Evolutionary conservation across 2,888 invertebrate genomes (phyloP).

Genomic region (Amblyjoppa fuscipennis): DNA sequence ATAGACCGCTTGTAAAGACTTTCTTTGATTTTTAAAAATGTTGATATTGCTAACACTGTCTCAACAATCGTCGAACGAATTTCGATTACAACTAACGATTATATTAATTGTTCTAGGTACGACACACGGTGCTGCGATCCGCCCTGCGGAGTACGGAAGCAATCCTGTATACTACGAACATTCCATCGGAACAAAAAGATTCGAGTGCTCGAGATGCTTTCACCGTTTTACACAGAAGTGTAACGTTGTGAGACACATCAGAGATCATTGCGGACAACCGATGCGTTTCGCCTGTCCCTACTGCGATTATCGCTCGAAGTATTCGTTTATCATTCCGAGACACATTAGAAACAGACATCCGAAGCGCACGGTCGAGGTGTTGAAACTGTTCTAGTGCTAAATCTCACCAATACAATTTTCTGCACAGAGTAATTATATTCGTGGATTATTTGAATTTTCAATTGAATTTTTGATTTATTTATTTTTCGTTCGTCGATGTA

Average conservation of each 20-base stretch:
- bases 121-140: constrained; percentile 1
- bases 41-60: background rate
- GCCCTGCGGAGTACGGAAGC: constrained; percentile 12
- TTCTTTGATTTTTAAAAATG: no score
- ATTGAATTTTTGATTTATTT: no score
- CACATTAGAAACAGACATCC: constrained; percentile 78
- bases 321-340: constrained; percentile 80
- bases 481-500: no score
- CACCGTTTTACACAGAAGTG: constrained; percentile 82
- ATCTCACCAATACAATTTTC: background rate
- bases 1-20: no score
- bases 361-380: constrained; percentile 65
- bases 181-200: constrained; percentile 76
- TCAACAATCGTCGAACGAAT: background rate
- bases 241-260: constrained; percentile 80
- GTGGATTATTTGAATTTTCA: background rate
- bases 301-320: constrained; percentile 79
- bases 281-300: constrained; percentile 82
- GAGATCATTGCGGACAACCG: constrained; percentile 82
- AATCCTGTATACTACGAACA: constrained; percentile 54
- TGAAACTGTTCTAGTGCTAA: constrained; percentile 74
- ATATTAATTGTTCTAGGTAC: constrained; percentile 43
- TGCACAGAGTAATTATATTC: background rate
- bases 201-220: constrained; percentile 79
- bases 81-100: constrained; percentile 2